Evolutionary conservation across 1,140 invertebrate species (phyloP), one percentile per base, ranked within the genome.

Genomic region (Orius insidiosus): DNA sequence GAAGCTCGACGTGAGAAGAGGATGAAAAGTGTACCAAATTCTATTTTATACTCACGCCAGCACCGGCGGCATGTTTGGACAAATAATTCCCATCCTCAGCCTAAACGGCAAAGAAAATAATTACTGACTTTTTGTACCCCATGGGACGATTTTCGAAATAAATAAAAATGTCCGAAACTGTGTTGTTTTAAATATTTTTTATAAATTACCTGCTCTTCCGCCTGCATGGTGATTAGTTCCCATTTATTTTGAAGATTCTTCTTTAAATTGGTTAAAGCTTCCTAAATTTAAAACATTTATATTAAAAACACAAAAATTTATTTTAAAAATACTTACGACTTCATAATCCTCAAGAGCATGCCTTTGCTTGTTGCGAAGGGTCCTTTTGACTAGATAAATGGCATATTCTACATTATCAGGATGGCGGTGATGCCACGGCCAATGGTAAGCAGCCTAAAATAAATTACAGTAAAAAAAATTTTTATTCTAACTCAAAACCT

Each of bases 311-410:
- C n/a, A 46, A 45, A 47, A 48, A 41, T 41, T 45, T 35, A 38
- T 7, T 38, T n/a, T n/a, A 38, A 38, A 38, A 5, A 47, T 40
- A 46, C 65, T 58, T 63, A 77, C 75, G 56, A 71, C 63, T 67
- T 96, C 90, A 63, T 92, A 89, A 39, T 96, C 89, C 60, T 96
- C 89, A 11, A 96, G 69, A 38, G 78, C 86, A 61, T 94, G 88
- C 11, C 87, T 80, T 65, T 95, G 88, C 59, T 90, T 92, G 61
- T 94, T 94, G 50, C 88, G 72, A 46, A 89, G 66, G 10, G 82
- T 85, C 55, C 89, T 71, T 64, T 96, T 96, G 44, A 80, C 75
- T 56, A 95, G 68, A 65, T 94, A 93, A 57, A 96, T 92, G 52
- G 89, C 88, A 64, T 95, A 94, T 61, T 94, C 89, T 42, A 90